A percentile compares a stretch with the other conserved stretches of the same genome.
Evolutionary conservation across 2,888 invertebrate species (phyloP).

Genomic region (Oscheius sp.): DNA sequence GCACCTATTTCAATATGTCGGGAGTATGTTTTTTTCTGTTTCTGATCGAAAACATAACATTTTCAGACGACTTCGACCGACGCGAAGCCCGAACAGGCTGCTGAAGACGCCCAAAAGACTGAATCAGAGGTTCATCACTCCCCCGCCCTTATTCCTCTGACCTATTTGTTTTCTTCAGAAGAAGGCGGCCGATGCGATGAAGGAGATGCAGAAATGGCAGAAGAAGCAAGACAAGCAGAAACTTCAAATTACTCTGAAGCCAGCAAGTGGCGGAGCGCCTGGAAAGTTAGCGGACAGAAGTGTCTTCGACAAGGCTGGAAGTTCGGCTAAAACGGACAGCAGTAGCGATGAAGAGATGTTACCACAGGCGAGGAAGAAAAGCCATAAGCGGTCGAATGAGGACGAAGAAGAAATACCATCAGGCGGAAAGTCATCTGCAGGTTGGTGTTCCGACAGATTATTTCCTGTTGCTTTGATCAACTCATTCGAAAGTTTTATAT

Average conservation of each 20-base stretch:
- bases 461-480: background rate
- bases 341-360: background rate
- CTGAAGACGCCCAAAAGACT: slow-evolving; percentile 37
- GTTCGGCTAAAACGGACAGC: background rate
- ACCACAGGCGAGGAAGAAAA: background rate
- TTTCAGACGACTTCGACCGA: slow-evolving; percentile 20
- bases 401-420: slow-evolving; percentile 19
- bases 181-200: slow-evolving; percentile 68
- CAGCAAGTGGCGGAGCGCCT: slow-evolving; percentile 19
- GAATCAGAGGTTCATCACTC: slow-evolving; percentile 20
- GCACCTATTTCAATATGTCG: slow-evolving; percentile 61
- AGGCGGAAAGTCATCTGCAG: too few species aligned
- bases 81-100: slow-evolving; percentile 1
- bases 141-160: background rate
- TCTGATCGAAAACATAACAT: background rate
- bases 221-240: slow-evolving; percentile 91
- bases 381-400: slow-evolving; percentile 15
- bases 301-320: slow-evolving; percentile 43
- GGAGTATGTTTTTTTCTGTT: slow-evolving; percentile 29
- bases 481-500: too few species aligned
- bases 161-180: slow-evolving; percentile 67
- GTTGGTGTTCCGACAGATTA: background rate
- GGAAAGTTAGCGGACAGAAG: slow-evolving; percentile 46
- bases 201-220: slow-evolving; percentile 93
- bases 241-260: slow-evolving; percentile 55